Evolutionary conservation across 2,888 invertebrate genomes (phyloP).

Genomic region (Cephus runcator): DNA sequence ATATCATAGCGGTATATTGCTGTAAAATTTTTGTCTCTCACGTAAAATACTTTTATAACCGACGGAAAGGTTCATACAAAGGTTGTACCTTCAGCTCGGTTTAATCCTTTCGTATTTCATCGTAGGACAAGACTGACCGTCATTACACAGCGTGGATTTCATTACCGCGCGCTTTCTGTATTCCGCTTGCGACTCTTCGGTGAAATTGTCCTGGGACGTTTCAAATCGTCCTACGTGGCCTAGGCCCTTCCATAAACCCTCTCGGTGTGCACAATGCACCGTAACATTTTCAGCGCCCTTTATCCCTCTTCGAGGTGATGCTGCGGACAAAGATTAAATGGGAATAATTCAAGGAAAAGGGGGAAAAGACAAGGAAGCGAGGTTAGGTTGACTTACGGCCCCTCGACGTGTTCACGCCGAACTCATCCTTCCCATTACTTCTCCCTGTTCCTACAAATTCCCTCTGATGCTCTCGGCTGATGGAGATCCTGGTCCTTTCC

Average conservation of each 20-base stretch:
- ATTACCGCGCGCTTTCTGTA: neutral
- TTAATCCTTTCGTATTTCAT: neutral
- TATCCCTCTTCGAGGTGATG: neutral
- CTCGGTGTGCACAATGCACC: neutral
- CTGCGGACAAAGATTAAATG: conserved; percentile 7
- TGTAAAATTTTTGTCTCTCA: neutral
- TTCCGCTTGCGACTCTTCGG: neutral
- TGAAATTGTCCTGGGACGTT: neutral
- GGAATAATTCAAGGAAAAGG: conserved; percentile 6
- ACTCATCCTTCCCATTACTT: neutral
- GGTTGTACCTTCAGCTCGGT: neutral
- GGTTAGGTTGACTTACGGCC: conserved; percentile 6
- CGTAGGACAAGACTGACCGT: neutral
- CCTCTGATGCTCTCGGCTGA: neutral
- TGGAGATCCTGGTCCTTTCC: neutral
- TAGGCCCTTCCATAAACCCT: neutral
- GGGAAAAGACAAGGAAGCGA: neutral
- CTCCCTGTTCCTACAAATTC: neutral
- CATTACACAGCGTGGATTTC: neutral
- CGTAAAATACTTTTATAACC: neutral
- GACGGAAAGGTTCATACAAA: neutral
- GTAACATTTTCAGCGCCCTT: neutral
- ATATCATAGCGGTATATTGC: neutral
- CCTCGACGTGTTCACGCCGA: conserved; percentile 7
- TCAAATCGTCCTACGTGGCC: neutral